Evolutionary conservation across 2,888 invertebrate genomes (phyloP), one percentile per base, ranked within the genome.

Genomic region (Pseudolycoriella hygida): DNA sequence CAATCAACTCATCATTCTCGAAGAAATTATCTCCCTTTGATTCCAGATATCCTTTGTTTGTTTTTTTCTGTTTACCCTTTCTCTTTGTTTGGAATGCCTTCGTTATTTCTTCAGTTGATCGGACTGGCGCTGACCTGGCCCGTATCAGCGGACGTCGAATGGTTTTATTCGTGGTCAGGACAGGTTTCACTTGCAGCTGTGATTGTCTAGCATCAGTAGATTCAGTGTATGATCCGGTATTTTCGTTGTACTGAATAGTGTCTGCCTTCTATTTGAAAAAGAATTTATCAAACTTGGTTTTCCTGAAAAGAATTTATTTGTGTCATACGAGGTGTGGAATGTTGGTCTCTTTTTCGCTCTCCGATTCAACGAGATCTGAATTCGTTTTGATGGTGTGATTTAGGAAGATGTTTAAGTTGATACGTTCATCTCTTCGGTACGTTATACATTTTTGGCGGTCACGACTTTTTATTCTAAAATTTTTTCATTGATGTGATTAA

Each of bases 351-450:
- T 12, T 12, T 8, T 20, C 31, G 20, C 38, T 42, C 8, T 47
- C 37, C 30, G 44, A 46, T 45, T 51, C 52, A 42, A 46, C 47
- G 31, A 39, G 44, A n/a, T 50, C 42, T n/a, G 50, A 19, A 42
- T 54, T 53, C 17, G 65, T 66, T 48, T 61, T 59, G n/a, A 65
- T 61, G 17, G 67, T 68, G 49, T 71, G 72, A 0, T 73, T 68
- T 44, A 77, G 57, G 52, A 74, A 73, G 49, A 77, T 77, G 45
- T 72, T 72, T 34, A 77, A 62, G 56, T 76, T 77, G 2, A 71
- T 67, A 54, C 71, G 74, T 48, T 67, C 69, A 43, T 64, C 64
- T 47, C 68, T 60, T 20, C 2, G 67, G 46, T 65, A 64, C 69
- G 70, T 70, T 1, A 68, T 68, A 11, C 65, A 59, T 43, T 68